Percentiles rank a stretch among this genome's conserved stretches.
Conservation (phyloP, 2,888 invertebrate species). For the Temnothorax ravouxi region DNA sequence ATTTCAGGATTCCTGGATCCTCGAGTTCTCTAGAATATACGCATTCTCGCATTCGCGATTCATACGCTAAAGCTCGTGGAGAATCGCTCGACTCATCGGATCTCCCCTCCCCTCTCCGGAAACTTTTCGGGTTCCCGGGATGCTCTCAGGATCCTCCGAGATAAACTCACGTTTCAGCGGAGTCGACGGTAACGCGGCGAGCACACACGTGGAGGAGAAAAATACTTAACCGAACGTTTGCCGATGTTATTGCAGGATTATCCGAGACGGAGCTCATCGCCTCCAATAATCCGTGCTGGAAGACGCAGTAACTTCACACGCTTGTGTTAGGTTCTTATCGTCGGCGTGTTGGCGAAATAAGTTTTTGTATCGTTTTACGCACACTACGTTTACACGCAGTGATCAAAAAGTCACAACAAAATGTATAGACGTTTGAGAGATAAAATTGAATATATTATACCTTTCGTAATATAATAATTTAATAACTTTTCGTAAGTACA, state of each 20-base stretch:
- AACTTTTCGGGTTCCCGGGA: conserved; percentile 3
- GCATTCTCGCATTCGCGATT: conserved; percentile 25
- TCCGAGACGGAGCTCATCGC: conserved; percentile 55
- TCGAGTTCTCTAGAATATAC: conserved; percentile 28
- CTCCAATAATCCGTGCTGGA: conserved; percentile 63
- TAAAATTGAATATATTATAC: background rate
- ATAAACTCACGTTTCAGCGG: conserved; percentile 29
- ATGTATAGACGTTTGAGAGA: background rate
- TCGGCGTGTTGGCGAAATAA: conserved; percentile 34
- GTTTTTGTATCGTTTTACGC: conserved; percentile 38
- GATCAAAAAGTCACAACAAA: conserved; percentile 29
- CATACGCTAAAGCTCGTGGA: conserved; percentile 14
- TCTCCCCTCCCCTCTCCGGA: background rate
- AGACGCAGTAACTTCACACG: conserved; percentile 61
- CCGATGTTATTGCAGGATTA: conserved; percentile 69
- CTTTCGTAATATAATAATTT: too few species aligned
- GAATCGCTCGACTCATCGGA: conserved; percentile 27
- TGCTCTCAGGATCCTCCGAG: conserved; percentile 1
- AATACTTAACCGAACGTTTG: conserved; percentile 65
- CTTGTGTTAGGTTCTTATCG: conserved; percentile 51
- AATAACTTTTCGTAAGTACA: background rate
- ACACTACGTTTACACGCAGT: background rate
- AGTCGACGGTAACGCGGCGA: conserved; percentile 5
- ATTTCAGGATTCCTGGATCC: conserved; percentile 25
- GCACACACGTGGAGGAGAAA: conserved; percentile 40